These are phyloP conservation scores for Drosophila funebris DNA, from an alignment of 1,140 invertebrate genomes.

Conservation along the genomic window DNA sequence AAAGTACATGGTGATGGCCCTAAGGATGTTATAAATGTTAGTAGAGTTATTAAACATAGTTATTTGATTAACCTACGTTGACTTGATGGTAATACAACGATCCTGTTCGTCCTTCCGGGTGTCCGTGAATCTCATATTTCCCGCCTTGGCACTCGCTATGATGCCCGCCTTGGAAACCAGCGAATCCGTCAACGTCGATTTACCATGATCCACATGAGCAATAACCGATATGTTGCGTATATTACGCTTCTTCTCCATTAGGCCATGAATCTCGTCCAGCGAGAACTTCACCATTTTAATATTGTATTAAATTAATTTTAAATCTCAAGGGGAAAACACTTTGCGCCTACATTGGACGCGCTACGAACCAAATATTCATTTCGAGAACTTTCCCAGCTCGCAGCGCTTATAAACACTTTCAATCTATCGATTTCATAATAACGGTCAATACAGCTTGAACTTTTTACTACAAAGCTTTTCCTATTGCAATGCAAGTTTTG, in stretches of 20 bases:
- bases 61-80: slow-evolving; percentile 92
- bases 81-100: slow-evolving; percentile 99
- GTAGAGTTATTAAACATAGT: not conserved
- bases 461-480: slow-evolving; percentile 11
- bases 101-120: slow-evolving; percentile 99
- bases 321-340: not conserved
- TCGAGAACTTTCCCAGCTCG: not conserved
- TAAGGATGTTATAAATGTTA: slow-evolving; percentile 74
- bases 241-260: slow-evolving; percentile 99
- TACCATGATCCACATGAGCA: slow-evolving; percentile 99
- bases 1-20: slow-evolving; percentile 99
- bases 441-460: not conserved
- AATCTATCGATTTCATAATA: slow-evolving; percentile 19
- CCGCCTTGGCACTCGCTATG: slow-evolving; percentile 98
- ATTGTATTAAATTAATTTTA: not conserved
- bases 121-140: slow-evolving; percentile 99
- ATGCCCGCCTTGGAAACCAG: slow-evolving; percentile 99
- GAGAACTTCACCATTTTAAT: slow-evolving; percentile 96
- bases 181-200: slow-evolving; percentile 99
- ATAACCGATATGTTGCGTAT: slow-evolving; percentile 99
- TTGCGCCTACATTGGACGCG: slow-evolving; percentile 22
- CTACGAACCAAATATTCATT: not conserved
- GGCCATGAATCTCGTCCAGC: slow-evolving; percentile 98
- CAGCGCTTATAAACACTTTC: slow-evolving; percentile 15
- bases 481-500: not conserved